phyloP scores from a whole-genome alignment of 2,113 vertebrate genomes.

The Boulengeromyrus knoepffleri region DNA sequence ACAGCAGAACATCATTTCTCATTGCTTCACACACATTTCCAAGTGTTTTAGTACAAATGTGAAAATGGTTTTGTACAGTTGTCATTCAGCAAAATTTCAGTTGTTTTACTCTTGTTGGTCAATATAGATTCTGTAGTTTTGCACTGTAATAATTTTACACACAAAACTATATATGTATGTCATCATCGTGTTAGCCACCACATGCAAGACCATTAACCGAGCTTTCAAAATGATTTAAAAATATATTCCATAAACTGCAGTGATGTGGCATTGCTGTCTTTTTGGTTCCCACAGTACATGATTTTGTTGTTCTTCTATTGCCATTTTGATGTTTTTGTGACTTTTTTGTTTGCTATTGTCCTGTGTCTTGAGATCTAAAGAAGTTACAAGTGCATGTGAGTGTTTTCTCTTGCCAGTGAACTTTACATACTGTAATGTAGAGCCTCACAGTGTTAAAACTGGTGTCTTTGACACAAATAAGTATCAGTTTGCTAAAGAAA shows the following conservation, averaged over 20 bases:
- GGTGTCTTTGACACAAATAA: not conserved
- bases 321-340: not conserved
- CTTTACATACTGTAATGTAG: not conserved
- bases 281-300: not conserved
- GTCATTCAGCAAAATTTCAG: not conserved
- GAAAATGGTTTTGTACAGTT: not conserved
- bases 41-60: not conserved
- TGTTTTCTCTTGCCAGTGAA: not conserved
- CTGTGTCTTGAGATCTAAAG: not conserved
- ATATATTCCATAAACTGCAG: not conserved
- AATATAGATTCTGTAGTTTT: not conserved
- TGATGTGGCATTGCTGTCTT: not conserved
- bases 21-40: not conserved
- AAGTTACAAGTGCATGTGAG: no score
- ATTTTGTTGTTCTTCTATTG: not conserved
- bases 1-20: not conserved
- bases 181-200: not conserved
- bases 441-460: not conserved
- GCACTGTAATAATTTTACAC: not conserved
- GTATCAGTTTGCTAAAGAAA: not conserved
- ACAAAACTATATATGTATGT: not conserved
- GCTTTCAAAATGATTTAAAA: not conserved
- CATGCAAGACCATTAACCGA: not conserved
- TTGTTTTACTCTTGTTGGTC: not conserved
- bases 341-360: not conserved